Conservation (phyloP, 2,797 vertebrate genomes). For the Borostomias antarcticus region DNA sequence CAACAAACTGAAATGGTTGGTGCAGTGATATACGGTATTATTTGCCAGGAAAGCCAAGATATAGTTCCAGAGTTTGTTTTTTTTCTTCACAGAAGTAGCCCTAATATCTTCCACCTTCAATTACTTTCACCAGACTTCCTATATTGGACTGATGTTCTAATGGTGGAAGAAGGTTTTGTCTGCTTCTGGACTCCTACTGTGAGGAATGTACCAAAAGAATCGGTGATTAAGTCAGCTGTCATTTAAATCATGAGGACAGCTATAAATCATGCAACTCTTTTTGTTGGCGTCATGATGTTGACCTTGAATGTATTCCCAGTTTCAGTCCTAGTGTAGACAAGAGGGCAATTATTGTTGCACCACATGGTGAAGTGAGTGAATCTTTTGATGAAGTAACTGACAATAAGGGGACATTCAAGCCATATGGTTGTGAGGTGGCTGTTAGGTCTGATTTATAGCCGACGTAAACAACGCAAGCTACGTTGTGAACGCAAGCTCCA, state of each 20-base stretch:
- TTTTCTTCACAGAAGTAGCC: too few relatives aligned
- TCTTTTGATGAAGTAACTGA: slow-evolving; percentile 11
- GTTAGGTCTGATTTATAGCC: too few relatives aligned
- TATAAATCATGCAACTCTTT: slow-evolving; percentile 5
- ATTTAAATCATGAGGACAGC: background rate
- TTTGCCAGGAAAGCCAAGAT: too few relatives aligned
- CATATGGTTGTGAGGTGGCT: too few relatives aligned
- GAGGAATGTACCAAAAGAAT: slow-evolving; percentile 16
- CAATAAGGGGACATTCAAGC: background rate
- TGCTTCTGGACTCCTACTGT: slow-evolving; percentile 14
- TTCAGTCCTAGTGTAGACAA: background rate
- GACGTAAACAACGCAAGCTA: too few relatives aligned
- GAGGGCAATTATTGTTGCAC: background rate
- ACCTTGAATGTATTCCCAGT: background rate
- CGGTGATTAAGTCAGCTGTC: slow-evolving; percentile 24
- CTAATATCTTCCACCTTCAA: too few relatives aligned
- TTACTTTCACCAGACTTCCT: too few relatives aligned
- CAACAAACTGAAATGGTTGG: too few relatives aligned
- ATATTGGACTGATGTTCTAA: slow-evolving; percentile 15
- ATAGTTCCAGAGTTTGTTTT: too few relatives aligned
- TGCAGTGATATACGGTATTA: too few relatives aligned
- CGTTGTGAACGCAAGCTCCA: too few relatives aligned
- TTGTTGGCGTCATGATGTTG: background rate
- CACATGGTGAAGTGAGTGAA: slow-evolving; percentile 1
- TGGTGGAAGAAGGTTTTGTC: slow-evolving; percentile 3